A percentile compares a stretch with the other conserved stretches of the same genome.
Evolutionary conservation across 2,888 invertebrate genomes (phyloP).

Genomic region (Chironomus tentans): DNA sequence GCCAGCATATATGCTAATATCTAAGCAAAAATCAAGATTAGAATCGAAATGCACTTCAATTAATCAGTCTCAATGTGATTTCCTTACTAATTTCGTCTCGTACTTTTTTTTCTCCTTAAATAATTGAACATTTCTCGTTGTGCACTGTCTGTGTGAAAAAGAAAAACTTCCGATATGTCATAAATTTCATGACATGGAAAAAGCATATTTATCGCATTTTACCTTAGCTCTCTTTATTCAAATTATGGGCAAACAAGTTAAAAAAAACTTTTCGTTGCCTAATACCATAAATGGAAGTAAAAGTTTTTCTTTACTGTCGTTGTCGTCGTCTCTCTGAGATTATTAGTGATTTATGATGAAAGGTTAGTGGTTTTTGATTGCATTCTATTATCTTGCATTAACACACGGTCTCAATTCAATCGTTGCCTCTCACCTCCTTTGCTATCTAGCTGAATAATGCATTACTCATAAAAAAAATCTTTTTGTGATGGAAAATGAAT

Average conservation of each 20-base stretch:
- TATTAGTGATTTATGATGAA: neutral
- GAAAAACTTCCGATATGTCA: slow-evolving; percentile 6
- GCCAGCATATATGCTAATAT: no score
- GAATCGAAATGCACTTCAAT: no score
- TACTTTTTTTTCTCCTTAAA: no score
- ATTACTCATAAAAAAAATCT: neutral
- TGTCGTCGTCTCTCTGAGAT: neutral
- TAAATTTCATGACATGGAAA: slow-evolving; percentile 8
- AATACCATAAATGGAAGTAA: neutral
- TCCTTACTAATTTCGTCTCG: no score
- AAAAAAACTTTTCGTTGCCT: neutral
- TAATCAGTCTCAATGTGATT: no score
- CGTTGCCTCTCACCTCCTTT: no score
- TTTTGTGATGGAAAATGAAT: neutral
- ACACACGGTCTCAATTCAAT: neutral
- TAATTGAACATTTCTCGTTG: neutral
- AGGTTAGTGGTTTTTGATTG: neutral
- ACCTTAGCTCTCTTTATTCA: neutral
- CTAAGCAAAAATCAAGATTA: no score
- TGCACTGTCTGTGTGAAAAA: neutral
- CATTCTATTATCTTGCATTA: neutral
- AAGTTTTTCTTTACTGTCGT: neutral
- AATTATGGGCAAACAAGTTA: neutral
- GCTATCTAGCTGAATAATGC: neutral
- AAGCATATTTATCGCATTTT: neutral